These are phyloP conservation scores for Myripristis jacobus DNA, from an alignment of 2,797 vertebrate genomes.

Conservation along the genomic window DNA sequence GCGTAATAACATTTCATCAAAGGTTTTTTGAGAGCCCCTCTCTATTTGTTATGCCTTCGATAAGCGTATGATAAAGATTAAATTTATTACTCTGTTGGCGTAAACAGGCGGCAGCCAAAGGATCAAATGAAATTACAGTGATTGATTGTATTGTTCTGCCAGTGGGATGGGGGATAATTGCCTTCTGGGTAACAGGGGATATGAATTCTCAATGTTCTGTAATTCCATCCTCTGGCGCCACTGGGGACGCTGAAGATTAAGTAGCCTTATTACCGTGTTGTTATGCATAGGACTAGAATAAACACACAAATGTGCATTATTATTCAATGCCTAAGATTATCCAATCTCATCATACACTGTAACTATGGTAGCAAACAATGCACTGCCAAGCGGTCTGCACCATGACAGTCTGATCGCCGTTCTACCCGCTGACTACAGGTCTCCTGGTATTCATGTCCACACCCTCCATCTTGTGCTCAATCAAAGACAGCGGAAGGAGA, in stretches of 20 bases:
- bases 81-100: conserved; percentile 85
- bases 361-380: conserved; percentile 60
- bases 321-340: conserved; percentile 59
- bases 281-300: conserved; percentile 62
- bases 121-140: conserved; percentile 87
- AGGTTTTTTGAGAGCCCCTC: conserved; percentile 76
- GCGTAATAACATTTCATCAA: conserved; percentile 86
- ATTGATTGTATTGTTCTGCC: conserved; percentile 87
- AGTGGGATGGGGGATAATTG: conserved; percentile 82
- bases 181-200: conserved; percentile 83
- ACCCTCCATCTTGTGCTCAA: conserved; percentile 64
- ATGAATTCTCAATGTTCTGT: conserved; percentile 82
- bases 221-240: conserved; percentile 83
- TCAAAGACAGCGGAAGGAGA: conserved; percentile 61
- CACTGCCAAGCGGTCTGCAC: conserved; percentile 48
- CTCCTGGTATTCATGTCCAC: conserved; percentile 67
- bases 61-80: conserved; percentile 86
- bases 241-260: conserved; percentile 80
- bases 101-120: conserved; percentile 85
- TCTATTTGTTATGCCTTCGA: conserved; percentile 83
- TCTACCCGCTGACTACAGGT: conserved; percentile 58
- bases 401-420: conserved; percentile 58
- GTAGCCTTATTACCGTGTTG: conserved; percentile 56
- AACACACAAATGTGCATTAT: conserved; percentile 56
- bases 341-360: conserved; percentile 36